Base-by-base conservation (phyloP, 2,888 invertebrate species). In the Caenorhabditis japonica region DNA sequence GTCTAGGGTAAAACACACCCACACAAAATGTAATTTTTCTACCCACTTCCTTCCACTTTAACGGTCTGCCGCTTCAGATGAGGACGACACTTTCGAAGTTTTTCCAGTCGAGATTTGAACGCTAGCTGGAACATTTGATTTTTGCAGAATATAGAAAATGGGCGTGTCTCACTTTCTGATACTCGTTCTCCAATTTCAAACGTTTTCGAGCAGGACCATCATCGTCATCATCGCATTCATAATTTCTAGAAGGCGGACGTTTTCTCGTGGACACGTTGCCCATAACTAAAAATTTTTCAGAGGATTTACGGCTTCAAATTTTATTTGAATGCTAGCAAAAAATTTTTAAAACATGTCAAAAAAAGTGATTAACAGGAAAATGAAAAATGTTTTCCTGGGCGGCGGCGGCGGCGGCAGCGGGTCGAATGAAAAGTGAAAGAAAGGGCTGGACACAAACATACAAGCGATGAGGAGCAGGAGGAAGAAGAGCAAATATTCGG, bases 191-290 rank as follows among this genome's bases (percentile, higher is more conserved):
- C 12, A 73, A 39, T 38, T 52, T 47, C 33, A 51, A 38, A 15
- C 66, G 19, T 25, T 73, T 73, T 33, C 51, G 19, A 1, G 27
- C 52, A 19, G 73, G 73, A 12, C 66, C 62, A 23, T 39, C 56
- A 13, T 60, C 66, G 12, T 61, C 59, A 0, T 59, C 38, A 4
- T 62, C 56, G n/a, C n/a, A n/a, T n/a, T n/a, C 39, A 30, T 72
- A 46, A 23, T 30, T 15, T 39, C 66, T 56, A n/a, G 30, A 30
- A 13, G 51, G 62, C 27, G n/a, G n/a, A n/a, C 73, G 55, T 33
- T 73, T 73, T 19, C 73, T 19, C 0, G 73, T 73, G 13, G 66
- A 47, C 60, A 73, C 73, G 27, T 73, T 73, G 2, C 73, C 73
- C 73, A 73, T 73, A 59, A 39, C 21, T 36, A 38, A 56, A 44